Evolutionary conservation across 2,113 vertebrate species (phyloP).

Genomic region (Lanius ludovicianus): DNA sequence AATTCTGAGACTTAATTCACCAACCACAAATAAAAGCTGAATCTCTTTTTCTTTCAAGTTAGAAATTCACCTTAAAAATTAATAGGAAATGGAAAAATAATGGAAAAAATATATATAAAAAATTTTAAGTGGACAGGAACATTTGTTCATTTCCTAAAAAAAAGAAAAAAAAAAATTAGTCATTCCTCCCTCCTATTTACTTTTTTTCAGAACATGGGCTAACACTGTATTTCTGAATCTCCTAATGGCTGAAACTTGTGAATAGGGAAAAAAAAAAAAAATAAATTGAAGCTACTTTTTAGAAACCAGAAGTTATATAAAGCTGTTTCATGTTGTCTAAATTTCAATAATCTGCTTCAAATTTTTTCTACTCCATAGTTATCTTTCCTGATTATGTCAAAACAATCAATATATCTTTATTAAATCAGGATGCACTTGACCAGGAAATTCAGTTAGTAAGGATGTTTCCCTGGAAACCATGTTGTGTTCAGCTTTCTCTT

Average conservation of each 20-base stretch:
- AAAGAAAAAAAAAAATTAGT: background rate
- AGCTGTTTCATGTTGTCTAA: background rate
- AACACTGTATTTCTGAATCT: background rate
- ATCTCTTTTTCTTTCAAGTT: background rate
- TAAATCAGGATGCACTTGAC: conserved; percentile 47
- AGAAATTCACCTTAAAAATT: background rate
- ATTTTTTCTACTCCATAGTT: background rate
- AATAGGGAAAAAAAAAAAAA: background rate
- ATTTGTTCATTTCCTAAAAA: background rate
- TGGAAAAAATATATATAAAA: too few species aligned
- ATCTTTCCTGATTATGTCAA: background rate
- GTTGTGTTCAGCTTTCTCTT: background rate
- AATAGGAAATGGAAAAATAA: background rate
- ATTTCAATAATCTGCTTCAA: background rate
- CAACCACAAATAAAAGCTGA: background rate
- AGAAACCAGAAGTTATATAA: background rate
- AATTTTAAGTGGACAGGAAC: background rate
- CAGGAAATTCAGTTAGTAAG: conserved; percentile 46
- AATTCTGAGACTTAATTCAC: background rate
- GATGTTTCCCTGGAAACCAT: background rate
- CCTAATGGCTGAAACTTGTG: background rate
- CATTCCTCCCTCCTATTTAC: fast-evolving
- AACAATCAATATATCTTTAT: conserved; percentile 23
- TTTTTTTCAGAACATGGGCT: background rate
- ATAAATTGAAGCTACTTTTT: background rate